Conservation (phyloP, 2,113 vertebrate species). For the Chamaea fasciata region DNA sequence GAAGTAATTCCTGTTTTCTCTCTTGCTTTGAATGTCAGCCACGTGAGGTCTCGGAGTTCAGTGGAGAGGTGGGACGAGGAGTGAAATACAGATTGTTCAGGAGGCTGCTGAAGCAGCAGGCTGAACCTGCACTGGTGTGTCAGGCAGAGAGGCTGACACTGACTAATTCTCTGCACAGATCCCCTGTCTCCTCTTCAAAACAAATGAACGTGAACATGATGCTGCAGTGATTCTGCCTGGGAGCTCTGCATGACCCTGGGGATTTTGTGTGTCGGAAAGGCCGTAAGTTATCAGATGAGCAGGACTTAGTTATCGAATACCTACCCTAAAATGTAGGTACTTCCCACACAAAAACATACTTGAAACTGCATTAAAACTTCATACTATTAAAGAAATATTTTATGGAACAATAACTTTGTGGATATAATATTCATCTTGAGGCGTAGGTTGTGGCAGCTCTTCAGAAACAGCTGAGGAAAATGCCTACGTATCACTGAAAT, state of each 20-base stretch:
- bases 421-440: neutral
- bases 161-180: neutral
- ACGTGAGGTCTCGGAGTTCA: neutral
- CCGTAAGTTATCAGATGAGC: neutral
- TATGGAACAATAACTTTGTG: neutral
- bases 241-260: accelerated
- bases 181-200: neutral
- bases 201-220: neutral
- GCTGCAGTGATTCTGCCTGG: neutral
- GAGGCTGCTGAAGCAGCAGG: neutral
- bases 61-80: neutral
- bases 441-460: neutral
- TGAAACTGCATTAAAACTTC: neutral
- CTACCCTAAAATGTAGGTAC: neutral
- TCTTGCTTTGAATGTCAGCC: neutral
- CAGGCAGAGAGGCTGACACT: neutral
- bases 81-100: neutral
- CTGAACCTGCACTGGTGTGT: neutral
- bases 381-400: neutral
- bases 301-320: neutral
- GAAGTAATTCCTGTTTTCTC: neutral
- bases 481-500: neutral
- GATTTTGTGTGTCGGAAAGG: neutral
- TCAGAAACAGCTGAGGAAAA: neutral
- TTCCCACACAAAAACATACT: neutral